Evolutionary conservation across 2,888 invertebrate species (phyloP).

Genomic region (Andrena marginata): DNA sequence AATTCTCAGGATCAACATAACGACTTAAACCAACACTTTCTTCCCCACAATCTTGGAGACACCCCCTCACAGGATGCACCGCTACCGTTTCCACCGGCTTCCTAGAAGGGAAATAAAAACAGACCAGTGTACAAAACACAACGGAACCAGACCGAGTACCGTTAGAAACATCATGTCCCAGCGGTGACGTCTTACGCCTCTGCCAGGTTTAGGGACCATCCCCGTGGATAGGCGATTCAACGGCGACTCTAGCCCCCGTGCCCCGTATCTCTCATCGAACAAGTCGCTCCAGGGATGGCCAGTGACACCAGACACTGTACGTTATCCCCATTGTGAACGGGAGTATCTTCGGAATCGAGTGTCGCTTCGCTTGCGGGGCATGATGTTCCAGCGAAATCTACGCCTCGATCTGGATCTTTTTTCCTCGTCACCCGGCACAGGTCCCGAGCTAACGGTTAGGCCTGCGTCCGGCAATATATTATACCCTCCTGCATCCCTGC

Average conservation of each 20-base stretch:
- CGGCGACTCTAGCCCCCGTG: background rate
- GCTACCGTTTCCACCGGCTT: background rate
- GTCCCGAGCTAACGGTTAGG: conserved; percentile 73
- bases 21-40: too few species aligned
- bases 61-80: too few species aligned
- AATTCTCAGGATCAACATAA: too few species aligned
- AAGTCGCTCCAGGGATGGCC: conserved; percentile 5
- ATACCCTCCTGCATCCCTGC: conserved; percentile 63
- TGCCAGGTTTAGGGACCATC: conserved; percentile 12
- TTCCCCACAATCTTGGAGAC: too few species aligned
- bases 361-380: conserved; percentile 49
- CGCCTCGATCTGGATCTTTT: conserved; percentile 67
- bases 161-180: conserved; percentile 23
- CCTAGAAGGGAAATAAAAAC: background rate
- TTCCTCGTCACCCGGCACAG: conserved; percentile 46
- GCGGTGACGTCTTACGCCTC: conserved; percentile 25
- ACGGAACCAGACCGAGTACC: conserved; percentile 33
- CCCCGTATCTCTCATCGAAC: conserved; percentile 47
- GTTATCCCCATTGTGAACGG: conserved; percentile 26
- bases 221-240: conserved; percentile 34
- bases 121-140: conserved; percentile 3
- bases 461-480: conserved; percentile 77
- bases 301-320: conserved; percentile 30
- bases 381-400: conserved; percentile 59
- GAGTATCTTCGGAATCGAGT: conserved; percentile 52